Conservation (phyloP, 2,797 vertebrate species). For the Dromococcyx pavoninus region DNA sequence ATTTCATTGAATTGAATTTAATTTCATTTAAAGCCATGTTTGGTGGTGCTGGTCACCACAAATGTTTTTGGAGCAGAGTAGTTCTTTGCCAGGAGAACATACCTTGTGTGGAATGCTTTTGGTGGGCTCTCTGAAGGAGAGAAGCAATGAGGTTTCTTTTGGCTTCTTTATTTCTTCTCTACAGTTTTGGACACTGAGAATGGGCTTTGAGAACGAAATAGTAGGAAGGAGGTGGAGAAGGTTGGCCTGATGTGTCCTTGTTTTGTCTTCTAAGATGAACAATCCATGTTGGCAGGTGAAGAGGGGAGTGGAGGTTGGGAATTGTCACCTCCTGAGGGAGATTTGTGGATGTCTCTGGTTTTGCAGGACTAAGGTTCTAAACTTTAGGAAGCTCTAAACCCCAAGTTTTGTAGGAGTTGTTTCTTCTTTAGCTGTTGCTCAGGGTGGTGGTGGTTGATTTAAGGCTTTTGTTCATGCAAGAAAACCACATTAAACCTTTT, state of each 20-base stretch:
- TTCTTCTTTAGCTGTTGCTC: background rate
- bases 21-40: no score
- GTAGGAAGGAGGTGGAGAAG: background rate
- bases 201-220: background rate
- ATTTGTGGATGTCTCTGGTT: background rate
- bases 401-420: no score
- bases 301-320: background rate
- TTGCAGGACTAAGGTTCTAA: background rate
- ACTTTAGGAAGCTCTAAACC: no score
- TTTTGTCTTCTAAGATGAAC: background rate
- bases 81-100: background rate
- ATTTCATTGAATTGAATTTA: no score
- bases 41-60: background rate
- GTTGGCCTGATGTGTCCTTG: background rate
- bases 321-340: background rate
- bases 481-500: background rate
- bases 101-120: background rate
- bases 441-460: background rate
- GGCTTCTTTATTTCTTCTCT: background rate
- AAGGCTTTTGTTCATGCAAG: background rate
- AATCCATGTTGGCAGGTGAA: fast-evolving
- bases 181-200: background rate
- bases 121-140: background rate
- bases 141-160: background rate
- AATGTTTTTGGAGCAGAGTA: background rate